These are phyloP conservation scores for Lymantria monacha DNA, from an alignment of 2,888 invertebrate species.

Conservation along the genomic window DNA sequence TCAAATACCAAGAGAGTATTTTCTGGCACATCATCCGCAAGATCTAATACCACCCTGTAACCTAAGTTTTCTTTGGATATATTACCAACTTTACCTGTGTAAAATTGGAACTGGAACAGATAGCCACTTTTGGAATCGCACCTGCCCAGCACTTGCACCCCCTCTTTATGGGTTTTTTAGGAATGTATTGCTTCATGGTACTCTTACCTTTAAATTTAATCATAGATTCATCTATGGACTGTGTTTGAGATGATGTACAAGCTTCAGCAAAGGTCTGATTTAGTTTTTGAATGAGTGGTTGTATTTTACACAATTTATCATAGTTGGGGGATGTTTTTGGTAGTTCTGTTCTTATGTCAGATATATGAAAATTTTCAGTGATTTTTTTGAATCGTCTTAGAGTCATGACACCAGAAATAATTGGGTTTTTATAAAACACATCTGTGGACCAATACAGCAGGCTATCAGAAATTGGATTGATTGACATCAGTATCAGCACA, in stretches of 20 bases:
- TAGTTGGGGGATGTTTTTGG: background rate
- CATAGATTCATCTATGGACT: conserved; percentile 7
- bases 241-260: conserved; percentile 4
- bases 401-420: too few species aligned
- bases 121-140: conserved; percentile 12
- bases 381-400: too few species aligned
- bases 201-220: conserved; percentile 5
- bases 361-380: conserved; percentile 1
- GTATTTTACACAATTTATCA: conserved; percentile 8
- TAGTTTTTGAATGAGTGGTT: conserved; percentile 6
- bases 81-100: conserved; percentile 9
- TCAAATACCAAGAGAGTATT: conserved; percentile 39
- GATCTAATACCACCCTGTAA: conserved; percentile 8
- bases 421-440: too few species aligned
- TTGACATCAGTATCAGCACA: too few species aligned
- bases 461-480: too few species aligned
- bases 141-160: conserved; percentile 13
- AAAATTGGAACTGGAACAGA: conserved; percentile 10
- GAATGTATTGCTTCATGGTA: background rate
- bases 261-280: conserved; percentile 5
- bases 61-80: background rate
- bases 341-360: conserved; percentile 6
- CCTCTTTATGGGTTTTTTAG: conserved; percentile 3
- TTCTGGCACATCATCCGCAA: conserved; percentile 19
- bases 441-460: too few species aligned